Evolutionary conservation across 1,140 invertebrate species (phyloP).

Genomic region (Philotrypesis tridentata): DNA sequence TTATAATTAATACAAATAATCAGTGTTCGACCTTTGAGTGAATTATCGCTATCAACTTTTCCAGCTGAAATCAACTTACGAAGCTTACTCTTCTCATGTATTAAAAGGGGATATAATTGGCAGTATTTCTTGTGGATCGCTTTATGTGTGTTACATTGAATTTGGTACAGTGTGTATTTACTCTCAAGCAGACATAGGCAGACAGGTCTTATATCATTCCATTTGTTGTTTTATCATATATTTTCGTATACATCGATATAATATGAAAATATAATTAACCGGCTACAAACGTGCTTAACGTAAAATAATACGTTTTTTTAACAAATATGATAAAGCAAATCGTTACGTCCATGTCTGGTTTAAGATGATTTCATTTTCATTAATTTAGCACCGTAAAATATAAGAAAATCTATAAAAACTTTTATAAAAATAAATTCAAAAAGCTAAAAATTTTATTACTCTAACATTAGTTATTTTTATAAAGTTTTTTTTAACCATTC

Average conservation of each 20-base stretch:
- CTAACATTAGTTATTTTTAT: slow-evolving; percentile 17
- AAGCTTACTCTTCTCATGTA: slow-evolving; percentile 30
- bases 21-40: slow-evolving; percentile 35
- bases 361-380: slow-evolving; percentile 16
- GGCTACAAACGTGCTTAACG: too few relatives aligned
- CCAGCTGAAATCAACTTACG: not conserved
- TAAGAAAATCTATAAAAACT: not conserved
- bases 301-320: not conserved
- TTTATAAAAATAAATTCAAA: slow-evolving; percentile 33
- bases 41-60: slow-evolving; percentile 24
- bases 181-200: not conserved
- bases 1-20: slow-evolving; percentile 43
- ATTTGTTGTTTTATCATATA: not conserved
- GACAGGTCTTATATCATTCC: slow-evolving; percentile 1
- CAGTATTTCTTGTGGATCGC: slow-evolving; percentile 34
- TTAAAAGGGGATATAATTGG: slow-evolving; percentile 26
- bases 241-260: not conserved
- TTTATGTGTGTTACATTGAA: slow-evolving; percentile 37
- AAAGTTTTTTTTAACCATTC: slow-evolving; percentile 12
- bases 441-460: slow-evolving; percentile 8
- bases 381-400: not conserved
- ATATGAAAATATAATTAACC: not conserved
- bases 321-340: not conserved
- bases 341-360: slow-evolving; percentile 9
- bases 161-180: slow-evolving; percentile 32